Base-by-base conservation (phyloP, 2,888 invertebrate species). In the Drosophila kokeensis region DNA sequence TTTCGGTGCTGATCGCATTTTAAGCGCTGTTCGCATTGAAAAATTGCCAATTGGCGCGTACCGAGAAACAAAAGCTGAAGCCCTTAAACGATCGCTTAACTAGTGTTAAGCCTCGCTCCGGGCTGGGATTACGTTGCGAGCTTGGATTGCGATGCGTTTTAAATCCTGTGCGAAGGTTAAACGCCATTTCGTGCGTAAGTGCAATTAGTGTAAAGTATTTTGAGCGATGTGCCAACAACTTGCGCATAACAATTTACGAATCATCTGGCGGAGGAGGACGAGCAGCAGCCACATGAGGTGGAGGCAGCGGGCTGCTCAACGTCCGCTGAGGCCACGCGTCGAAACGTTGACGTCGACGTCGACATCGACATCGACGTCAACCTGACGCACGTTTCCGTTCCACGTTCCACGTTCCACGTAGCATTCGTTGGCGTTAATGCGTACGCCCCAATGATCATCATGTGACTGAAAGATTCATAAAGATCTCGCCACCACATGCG, bases 41-140 rank as follows among this genome's bases (percentile, higher is more conserved):
- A 85, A 85, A 85, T 85, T 86, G 87, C 69, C 81, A 78, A 83
- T 78, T 83, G 83, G 68, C 58, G 54, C 64, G 49, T 63, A 38
- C 63, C 40, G 53, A 24, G 57, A 71, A 64, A 65, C 69, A 79
- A 87, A 79, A 87, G 74, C 73, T 75, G 57, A 73, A 69, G 60
- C 71, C 72, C 79, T 85, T 87, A 87, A 87, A 87, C 90, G 87
- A 83, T 89, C 87, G 87, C 88, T 87, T 87, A 87, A 89, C 87
- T 89, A 87, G 90, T 87, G 87, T 85, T 87, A 87, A 89, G 88
- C 90, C 68, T 55, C 63, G 78, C 80, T 80, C 34, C 66, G 38
- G 70, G 78, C 73, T 53, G 58, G 32, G 53, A 45, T 61, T 40
- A 29, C 45, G 45, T 13, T 45, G 45, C n/a, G 29, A 27, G 40